Conservation (phyloP, 2,888 invertebrate genomes). For the Hermodice carunculata region DNA sequence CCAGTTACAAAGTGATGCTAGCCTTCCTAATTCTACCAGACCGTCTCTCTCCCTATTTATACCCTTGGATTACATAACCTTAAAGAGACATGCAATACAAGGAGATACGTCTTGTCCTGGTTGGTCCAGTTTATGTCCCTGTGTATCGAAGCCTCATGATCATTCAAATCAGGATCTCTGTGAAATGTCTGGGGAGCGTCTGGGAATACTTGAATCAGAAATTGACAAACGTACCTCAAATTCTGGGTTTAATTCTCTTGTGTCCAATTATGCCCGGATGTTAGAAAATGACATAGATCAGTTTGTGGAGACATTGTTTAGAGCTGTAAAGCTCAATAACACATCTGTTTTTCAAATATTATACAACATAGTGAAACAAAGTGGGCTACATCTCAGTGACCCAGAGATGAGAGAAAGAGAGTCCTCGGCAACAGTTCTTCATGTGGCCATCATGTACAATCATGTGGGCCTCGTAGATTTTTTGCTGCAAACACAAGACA, state of each 20-base stretch:
- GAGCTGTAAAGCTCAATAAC: constrained; percentile 43
- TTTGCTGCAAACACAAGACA: constrained; percentile 30
- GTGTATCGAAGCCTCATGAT: too few species aligned
- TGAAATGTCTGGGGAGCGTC: too few species aligned
- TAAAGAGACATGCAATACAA: too few species aligned
- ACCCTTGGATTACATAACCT: too few species aligned
- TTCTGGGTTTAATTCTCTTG: constrained; percentile 31
- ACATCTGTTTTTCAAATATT: constrained; percentile 37
- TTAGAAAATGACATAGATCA: constrained; percentile 28
- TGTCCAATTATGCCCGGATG: constrained; percentile 44
- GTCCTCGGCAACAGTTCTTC: constrained; percentile 40
- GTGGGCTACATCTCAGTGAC: constrained; percentile 30
- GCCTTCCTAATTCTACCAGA: too few species aligned
- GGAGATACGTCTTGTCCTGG: too few species aligned
- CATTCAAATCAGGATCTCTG: too few species aligned
- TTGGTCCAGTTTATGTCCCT: too few species aligned
- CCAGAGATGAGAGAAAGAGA: constrained; percentile 39
- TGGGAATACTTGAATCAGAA: too few species aligned
- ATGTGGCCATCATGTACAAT: constrained; percentile 43
- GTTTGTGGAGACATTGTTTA: constrained; percentile 41
- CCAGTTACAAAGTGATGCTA: too few species aligned
- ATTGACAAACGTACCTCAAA: not conserved
- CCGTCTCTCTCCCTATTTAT: too few species aligned
- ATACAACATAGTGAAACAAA: constrained; percentile 39
- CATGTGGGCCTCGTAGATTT: constrained; percentile 36